These are phyloP conservation scores for Wasmannia auropunctata DNA, from an alignment of 1,140 invertebrate species.

Conservation along the genomic window DNA sequence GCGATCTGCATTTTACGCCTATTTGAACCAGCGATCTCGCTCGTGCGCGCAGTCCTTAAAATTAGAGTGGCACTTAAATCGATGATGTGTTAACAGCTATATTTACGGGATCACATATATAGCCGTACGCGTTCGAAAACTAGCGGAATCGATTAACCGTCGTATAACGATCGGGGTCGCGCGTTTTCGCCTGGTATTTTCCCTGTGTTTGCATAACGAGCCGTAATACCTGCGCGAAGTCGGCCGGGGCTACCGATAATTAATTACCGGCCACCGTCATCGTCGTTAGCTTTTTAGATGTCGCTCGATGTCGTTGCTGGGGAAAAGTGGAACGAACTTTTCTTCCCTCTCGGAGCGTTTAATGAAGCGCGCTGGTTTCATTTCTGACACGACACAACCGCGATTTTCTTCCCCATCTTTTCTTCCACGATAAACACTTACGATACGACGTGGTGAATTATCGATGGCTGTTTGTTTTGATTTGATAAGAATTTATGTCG, in stretches of 20 bases:
- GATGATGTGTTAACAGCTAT: background rate
- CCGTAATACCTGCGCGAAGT: slow-evolving; percentile 17
- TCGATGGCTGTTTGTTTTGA: background rate
- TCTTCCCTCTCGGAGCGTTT: slow-evolving; percentile 24
- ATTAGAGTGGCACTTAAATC: slow-evolving; percentile 18
- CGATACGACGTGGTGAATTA: background rate
- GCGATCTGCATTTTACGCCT: slow-evolving; percentile 29
- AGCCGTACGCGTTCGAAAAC: background rate
- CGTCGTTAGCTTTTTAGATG: slow-evolving; percentile 41
- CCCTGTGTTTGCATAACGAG: slow-evolving; percentile 35
- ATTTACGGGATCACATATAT: background rate
- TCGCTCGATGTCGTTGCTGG: slow-evolving; percentile 17
- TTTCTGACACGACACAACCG: background rate
- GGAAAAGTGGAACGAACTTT: slow-evolving; percentile 52
- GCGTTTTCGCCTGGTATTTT: slow-evolving; percentile 17
- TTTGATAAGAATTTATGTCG: slow-evolving; percentile 12
- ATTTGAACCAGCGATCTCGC: background rate
- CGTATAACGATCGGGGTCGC: slow-evolving; percentile 1
- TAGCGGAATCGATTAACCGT: background rate
- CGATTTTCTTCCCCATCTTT: slow-evolving; percentile 6
- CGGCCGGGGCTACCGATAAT: slow-evolving; percentile 17
- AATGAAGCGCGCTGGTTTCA: slow-evolving; percentile 35
- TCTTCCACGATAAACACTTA: slow-evolving; percentile 10
- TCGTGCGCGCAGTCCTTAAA: background rate
- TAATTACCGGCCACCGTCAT: slow-evolving; percentile 44